phyloP scores from a whole-genome alignment of 2,888 invertebrate genomes.

The Bembecia ichneumoniformis region DNA sequence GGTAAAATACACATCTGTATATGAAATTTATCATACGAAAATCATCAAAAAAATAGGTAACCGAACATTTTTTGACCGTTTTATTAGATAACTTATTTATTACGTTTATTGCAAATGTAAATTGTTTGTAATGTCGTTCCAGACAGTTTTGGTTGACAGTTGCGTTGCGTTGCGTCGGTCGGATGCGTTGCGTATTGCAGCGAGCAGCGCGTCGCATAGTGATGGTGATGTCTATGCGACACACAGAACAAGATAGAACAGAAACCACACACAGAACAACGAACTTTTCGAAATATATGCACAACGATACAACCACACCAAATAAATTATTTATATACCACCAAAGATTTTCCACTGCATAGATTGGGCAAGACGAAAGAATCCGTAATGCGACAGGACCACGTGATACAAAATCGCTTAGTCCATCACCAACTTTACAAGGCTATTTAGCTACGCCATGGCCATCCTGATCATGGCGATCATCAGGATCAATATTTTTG shows the following conservation, averaged over 20 bases:
- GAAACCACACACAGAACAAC: background rate
- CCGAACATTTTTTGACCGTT: background rate
- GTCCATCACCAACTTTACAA: too few relatives aligned
- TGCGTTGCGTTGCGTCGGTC: slow-evolving; percentile 22
- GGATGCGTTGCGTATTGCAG: slow-evolving; percentile 18
- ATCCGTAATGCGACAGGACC: too few relatives aligned
- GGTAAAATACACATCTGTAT: slow-evolving; percentile 5
- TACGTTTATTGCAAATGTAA: slow-evolving; percentile 1
- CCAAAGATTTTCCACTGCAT: too few relatives aligned
- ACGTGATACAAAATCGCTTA: too few relatives aligned
- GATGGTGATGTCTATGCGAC: slow-evolving; percentile 14
- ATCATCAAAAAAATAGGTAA: background rate
- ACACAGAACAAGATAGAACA: too few relatives aligned
- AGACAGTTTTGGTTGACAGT: slow-evolving; percentile 21
- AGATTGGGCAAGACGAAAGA: too few relatives aligned
- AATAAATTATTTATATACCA: too few relatives aligned
- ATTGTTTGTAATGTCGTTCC: background rate
- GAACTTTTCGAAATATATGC: background rate
- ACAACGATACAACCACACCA: too few relatives aligned
- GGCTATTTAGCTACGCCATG: too few relatives aligned
- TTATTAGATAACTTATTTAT: background rate
- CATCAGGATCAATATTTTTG: too few relatives aligned
- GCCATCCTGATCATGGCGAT: too few relatives aligned
- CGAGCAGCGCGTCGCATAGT: slow-evolving; percentile 22
- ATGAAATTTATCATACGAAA: background rate